Conservation (phyloP, 2,797 vertebrate species). For the Typhlichthys eigenmanni region DNA sequence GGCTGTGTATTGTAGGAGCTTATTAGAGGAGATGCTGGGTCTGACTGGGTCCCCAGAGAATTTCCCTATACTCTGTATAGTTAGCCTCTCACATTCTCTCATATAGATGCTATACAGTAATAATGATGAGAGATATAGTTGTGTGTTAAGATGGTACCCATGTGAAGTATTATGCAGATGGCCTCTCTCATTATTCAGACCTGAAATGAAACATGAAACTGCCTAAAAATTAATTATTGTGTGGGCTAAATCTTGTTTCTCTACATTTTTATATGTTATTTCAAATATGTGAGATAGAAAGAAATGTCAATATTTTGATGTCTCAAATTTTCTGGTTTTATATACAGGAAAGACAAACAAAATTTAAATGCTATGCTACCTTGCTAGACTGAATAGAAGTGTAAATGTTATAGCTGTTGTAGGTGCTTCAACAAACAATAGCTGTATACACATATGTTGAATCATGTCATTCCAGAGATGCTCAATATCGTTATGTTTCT, state of each 20-base stretch:
- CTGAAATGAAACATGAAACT: background rate
- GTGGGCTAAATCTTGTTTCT: slow-evolving; percentile 1
- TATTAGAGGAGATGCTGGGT: slow-evolving; percentile 37
- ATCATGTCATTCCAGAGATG: no score
- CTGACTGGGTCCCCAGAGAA: slow-evolving; percentile 23
- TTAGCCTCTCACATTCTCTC: slow-evolving; percentile 17
- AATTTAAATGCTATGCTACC: no score
- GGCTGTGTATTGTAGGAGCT: slow-evolving; percentile 44
- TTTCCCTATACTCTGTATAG: background rate
- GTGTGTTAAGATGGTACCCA: slow-evolving; percentile 12
- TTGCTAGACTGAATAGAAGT: background rate
- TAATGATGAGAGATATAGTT: slow-evolving; percentile 3
- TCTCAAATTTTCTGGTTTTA: no score
- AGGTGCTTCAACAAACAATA: background rate
- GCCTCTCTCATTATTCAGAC: slow-evolving; percentile 22
- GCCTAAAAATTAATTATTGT: slow-evolving; percentile 19
- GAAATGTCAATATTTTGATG: no score
- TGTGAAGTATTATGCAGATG: slow-evolving; percentile 16
- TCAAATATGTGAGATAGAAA: no score
- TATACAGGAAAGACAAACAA: no score
- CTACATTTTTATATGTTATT: no score
- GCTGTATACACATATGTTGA: background rate
- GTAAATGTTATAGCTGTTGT: background rate
- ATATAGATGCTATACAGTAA: slow-evolving; percentile 1
- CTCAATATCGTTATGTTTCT: no score